Evolutionary conservation across 2,113 vertebrate genomes (phyloP).

Genomic region (Tachysurus fulvidraco): DNA sequence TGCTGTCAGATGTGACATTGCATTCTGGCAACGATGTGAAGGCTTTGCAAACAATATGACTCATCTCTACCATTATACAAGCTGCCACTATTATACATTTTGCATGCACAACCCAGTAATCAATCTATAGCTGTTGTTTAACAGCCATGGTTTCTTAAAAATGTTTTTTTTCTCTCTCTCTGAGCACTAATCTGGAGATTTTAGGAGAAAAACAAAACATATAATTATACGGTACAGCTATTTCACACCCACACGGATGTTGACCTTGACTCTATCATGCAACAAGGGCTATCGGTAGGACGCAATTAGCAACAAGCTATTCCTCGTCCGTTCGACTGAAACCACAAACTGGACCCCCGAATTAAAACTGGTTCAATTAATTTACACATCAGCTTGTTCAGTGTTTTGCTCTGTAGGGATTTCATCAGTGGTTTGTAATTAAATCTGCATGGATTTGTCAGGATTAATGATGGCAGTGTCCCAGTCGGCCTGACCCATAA

Average conservation of each 20-base stretch:
- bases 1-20: not conserved
- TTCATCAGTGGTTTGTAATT: slow-evolving; percentile 47
- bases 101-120: not conserved
- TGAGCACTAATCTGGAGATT: not conserved
- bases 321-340: not conserved
- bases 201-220: not conserved
- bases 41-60: slow-evolving; percentile 12
- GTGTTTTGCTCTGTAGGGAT: slow-evolving; percentile 26
- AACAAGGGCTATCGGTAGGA: not conserved
- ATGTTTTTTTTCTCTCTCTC: not conserved
- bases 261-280: not conserved
- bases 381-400: slow-evolving; percentile 34
- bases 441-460: slow-evolving; percentile 45
- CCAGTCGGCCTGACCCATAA: slow-evolving; percentile 26
- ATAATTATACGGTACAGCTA: not conserved
- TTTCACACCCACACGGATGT: not conserved
- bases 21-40: not conserved
- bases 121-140: no score
- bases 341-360: not conserved
- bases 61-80: not conserved
- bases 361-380: slow-evolving; percentile 26
- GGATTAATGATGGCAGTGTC: slow-evolving; percentile 22
- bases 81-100: not conserved
- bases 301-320: not conserved
- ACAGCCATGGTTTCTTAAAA: not conserved